Evolutionary conservation across 2,113 vertebrate species (phyloP), one percentile per base, ranked within the genome.

Genomic region (Alouatta palliata): DNA sequence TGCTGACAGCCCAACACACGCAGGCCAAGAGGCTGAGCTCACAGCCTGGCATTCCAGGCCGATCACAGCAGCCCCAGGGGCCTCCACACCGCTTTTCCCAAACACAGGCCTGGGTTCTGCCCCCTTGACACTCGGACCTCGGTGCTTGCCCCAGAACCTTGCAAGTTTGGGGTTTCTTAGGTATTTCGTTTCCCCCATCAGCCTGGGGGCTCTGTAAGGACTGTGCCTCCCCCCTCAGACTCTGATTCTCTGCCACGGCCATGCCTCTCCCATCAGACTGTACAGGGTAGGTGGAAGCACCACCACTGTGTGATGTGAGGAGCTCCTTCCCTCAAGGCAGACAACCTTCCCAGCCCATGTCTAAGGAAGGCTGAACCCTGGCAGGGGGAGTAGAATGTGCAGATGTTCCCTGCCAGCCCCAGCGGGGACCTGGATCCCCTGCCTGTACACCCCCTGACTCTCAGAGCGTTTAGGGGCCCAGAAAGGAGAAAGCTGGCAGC

Each of bases 11-110:
- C 97, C 79, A 54, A 80, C 95, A 70, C 97, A 95, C 23, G 40
- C 81, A 64, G 81, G 49, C 93, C 16, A 23, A 37, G 96, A 97
- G 96, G 97, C 97, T 90, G 96, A 97, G 97, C 97, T 97, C 98
- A 97, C 95, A 0, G 97, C 98, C 98, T 97, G 35, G 97, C 97
- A 97, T 98, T 99, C 98, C 98, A 98, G 91, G 91, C 81, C 90
- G 94, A 49, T 97, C 70, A 96, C 97, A 91, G 56, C 79, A 84
- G 97, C 75, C 52, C 37, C 7, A 4, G 61, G 83, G 83, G 81
- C 84, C 83, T n/a, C 45, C 0, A 8, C 8, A 12, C 16, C 2
- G 30, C 73, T 0, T 52, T 52, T 52, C 52, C 52, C 52, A 52
- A 52, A 43, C 2, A 19, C 1, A 6, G 54, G 66, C 21, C 37